Evolutionary conservation across 2,113 vertebrate species (phyloP).

Genomic region (Alces alces): DNA sequence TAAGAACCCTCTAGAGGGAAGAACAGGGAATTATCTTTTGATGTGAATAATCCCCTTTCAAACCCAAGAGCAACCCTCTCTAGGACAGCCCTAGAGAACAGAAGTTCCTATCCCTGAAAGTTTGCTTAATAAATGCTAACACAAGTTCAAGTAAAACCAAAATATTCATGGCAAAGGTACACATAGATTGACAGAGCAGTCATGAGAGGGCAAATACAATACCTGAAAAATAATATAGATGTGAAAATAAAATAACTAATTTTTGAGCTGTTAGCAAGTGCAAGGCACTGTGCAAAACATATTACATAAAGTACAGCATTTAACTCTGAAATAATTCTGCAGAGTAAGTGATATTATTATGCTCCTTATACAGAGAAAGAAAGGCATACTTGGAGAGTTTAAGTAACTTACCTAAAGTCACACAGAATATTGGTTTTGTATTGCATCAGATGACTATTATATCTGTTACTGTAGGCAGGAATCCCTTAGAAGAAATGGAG

Average conservation of each 20-base stretch:
- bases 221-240: neutral
- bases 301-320: neutral
- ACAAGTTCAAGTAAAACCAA: neutral
- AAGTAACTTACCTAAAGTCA: neutral
- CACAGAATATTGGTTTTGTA: neutral
- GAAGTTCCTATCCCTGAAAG: neutral
- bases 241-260: neutral
- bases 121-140: slow-evolving; percentile 23
- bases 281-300: neutral
- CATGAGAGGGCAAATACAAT: neutral
- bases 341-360: neutral
- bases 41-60: neutral
- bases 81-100: neutral
- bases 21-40: neutral
- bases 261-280: neutral
- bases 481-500: too few species aligned
- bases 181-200: neutral
- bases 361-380: neutral
- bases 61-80: neutral
- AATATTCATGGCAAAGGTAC: slow-evolving; percentile 3
- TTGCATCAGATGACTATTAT: neutral
- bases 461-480: too few species aligned
- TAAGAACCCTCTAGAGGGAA: neutral
- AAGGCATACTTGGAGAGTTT: neutral
- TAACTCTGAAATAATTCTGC: neutral